Percentiles rank a stretch among this genome's conserved stretches.
Conservation (phyloP, 1,140 invertebrate genomes). For the Trichomalopsis sarcophagae region DNA sequence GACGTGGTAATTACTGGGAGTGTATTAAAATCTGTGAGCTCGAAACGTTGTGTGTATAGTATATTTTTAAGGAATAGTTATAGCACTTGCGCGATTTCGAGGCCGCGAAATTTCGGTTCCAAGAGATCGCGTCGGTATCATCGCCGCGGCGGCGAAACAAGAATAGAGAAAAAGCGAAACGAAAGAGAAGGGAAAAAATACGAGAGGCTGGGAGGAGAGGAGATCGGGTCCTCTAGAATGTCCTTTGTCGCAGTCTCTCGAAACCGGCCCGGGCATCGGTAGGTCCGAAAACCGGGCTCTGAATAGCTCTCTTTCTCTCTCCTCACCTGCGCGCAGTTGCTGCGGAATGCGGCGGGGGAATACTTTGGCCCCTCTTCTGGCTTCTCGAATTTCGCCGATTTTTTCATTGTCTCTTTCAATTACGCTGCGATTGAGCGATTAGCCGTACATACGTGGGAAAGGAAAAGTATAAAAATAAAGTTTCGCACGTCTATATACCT, state of each 20-base stretch:
- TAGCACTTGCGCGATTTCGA: slow-evolving; percentile 7
- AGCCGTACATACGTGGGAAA: not conserved
- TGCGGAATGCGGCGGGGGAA: slow-evolving; percentile 44
- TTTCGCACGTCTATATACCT: too few relatives aligned
- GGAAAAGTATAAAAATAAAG: not conserved
- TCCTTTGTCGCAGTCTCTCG: slow-evolving; percentile 65
- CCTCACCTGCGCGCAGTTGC: slow-evolving; percentile 36
- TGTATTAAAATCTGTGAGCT: too few relatives aligned
- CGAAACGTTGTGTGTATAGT: too few relatives aligned
- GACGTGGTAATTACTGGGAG: too few relatives aligned
- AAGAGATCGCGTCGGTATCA: slow-evolving; percentile 46
- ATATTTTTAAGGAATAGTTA: too few relatives aligned
- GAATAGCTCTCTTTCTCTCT: not conserved
- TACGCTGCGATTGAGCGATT: not conserved
- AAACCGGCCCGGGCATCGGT: slow-evolving; percentile 2
- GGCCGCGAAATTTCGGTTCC: slow-evolving; percentile 62
- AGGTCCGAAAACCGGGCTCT: slow-evolving; percentile 21
- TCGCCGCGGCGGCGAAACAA: slow-evolving; percentile 37
- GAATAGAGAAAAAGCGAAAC: slow-evolving; percentile 45
- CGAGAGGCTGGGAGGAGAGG: slow-evolving; percentile 14
- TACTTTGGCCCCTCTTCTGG: not conserved
- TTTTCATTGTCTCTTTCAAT: not conserved
- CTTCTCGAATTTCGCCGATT: not conserved
- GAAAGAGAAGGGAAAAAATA: slow-evolving; percentile 40
- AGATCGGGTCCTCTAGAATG: slow-evolving; percentile 64